Percentiles rank a stretch among this genome's conserved stretches.
These are phyloP conservation scores for Indri indri DNA, from an alignment of 2,113 vertebrate genomes.

Conservation along the genomic window DNA sequence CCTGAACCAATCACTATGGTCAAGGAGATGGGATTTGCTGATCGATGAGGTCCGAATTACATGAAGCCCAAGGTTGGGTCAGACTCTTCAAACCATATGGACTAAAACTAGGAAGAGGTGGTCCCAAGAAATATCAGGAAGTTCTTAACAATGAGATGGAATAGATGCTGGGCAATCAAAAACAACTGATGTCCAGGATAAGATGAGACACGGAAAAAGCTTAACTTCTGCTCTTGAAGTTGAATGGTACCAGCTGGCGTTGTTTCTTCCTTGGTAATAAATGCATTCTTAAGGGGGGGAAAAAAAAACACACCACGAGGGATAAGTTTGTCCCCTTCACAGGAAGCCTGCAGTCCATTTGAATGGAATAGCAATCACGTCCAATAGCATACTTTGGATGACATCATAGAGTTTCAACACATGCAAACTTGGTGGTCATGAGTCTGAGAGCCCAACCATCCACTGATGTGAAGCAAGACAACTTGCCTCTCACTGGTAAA, in stretches of 20 bases:
- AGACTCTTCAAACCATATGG: not conserved
- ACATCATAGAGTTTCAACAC: not conserved
- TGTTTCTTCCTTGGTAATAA: conserved; percentile 41
- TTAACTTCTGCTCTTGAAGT: conserved; percentile 29
- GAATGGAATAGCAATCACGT: not conserved
- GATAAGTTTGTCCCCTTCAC: not conserved
- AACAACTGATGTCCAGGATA: not conserved
- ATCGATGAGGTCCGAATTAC: conserved; percentile 27
- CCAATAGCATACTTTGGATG: not conserved
- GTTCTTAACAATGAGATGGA: conserved; percentile 30
- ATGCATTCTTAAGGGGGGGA: not conserved
- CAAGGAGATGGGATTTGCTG: conserved; percentile 41
- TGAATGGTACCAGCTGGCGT: conserved; percentile 9
- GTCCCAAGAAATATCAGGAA: conserved; percentile 47
- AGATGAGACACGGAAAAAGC: not conserved
- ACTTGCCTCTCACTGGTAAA: not conserved
- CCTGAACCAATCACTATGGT: conserved; percentile 36
- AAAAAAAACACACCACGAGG: not conserved
- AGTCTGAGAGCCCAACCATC: conserved; percentile 19
- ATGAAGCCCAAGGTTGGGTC: not conserved
- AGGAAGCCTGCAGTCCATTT: conserved; percentile 40
- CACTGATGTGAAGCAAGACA: not conserved
- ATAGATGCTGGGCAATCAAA: conserved; percentile 37
- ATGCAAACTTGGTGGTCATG: not conserved
- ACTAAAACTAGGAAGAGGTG: conserved; percentile 26